phyloP scores from a whole-genome alignment of 2,797 vertebrate species.

The Triplophysa bombifrons region DNA sequence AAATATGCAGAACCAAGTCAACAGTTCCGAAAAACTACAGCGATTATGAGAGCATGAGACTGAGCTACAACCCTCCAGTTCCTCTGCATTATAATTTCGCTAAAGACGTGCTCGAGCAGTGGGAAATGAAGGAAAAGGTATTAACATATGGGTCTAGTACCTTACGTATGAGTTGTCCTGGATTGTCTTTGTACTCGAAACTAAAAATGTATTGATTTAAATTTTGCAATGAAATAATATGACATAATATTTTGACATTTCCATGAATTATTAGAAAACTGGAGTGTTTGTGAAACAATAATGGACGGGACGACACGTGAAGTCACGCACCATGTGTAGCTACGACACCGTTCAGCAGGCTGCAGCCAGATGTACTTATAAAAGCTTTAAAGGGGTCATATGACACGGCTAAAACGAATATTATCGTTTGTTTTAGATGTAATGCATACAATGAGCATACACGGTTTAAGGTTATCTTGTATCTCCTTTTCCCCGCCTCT shows the following conservation, averaged over 20 bases:
- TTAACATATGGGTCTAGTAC: background rate
- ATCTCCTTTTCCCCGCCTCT: too few relatives aligned
- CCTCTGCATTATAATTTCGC: conserved; percentile 84
- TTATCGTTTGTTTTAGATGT: too few relatives aligned
- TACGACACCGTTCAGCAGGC: too few relatives aligned
- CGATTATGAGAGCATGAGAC: conserved; percentile 73
- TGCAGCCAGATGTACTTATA: too few relatives aligned
- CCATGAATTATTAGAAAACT: background rate
- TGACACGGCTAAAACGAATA: too few relatives aligned
- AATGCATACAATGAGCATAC: too few relatives aligned
- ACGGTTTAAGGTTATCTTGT: too few relatives aligned
- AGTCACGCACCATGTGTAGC: too few relatives aligned
- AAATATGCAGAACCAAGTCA: conserved; percentile 37
- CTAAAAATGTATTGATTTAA: too few relatives aligned
- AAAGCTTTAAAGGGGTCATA: too few relatives aligned
- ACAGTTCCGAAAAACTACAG: conserved; percentile 69
- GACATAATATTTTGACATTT: background rate
- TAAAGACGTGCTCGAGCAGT: conserved; percentile 79
- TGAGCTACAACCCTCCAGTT: conserved; percentile 67
- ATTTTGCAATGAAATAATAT: background rate
- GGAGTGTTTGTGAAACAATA: background rate
- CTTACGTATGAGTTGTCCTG: background rate
- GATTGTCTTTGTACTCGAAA: background rate
- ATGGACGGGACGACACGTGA: background rate
- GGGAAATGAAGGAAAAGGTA: conserved; percentile 78